Evolutionary conservation across 2,888 invertebrate species (phyloP).

Genomic region (Ornithoptera priamus): DNA sequence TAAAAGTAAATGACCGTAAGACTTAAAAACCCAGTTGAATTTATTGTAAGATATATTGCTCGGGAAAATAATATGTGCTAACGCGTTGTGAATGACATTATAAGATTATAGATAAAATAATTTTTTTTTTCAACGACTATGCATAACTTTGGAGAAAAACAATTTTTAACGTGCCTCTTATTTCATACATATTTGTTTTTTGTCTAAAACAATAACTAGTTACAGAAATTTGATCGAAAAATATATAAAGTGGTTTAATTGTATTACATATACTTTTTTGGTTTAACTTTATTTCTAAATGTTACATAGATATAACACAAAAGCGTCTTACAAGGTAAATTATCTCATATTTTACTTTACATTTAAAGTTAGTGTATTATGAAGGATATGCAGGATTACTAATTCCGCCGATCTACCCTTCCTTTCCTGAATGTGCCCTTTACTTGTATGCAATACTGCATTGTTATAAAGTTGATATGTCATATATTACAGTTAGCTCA

Average conservation of each 20-base stretch:
- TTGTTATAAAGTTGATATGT: background rate
- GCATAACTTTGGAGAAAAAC: too few species aligned
- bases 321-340: slow-evolving; percentile 14
- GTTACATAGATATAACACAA: background rate
- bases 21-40: too few species aligned
- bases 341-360: background rate
- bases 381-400: background rate
- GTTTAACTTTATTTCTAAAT: background rate
- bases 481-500: too few species aligned
- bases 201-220: background rate
- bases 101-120: too few species aligned
- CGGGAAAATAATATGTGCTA: background rate
- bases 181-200: too few species aligned
- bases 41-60: background rate
- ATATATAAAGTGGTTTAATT: background rate
- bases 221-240: background rate
- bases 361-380: background rate
- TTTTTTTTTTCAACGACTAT: too few species aligned
- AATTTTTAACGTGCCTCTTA: too few species aligned
- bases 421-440: too few species aligned
- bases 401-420: too few species aligned
- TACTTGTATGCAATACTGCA: background rate
- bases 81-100: background rate
- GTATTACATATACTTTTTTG: background rate
- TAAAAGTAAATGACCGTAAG: background rate